Evolutionary conservation across 2,797 vertebrate species (phyloP), one percentile per base, ranked within the genome.

Genomic region (Ctenosaura bakeri): DNA sequence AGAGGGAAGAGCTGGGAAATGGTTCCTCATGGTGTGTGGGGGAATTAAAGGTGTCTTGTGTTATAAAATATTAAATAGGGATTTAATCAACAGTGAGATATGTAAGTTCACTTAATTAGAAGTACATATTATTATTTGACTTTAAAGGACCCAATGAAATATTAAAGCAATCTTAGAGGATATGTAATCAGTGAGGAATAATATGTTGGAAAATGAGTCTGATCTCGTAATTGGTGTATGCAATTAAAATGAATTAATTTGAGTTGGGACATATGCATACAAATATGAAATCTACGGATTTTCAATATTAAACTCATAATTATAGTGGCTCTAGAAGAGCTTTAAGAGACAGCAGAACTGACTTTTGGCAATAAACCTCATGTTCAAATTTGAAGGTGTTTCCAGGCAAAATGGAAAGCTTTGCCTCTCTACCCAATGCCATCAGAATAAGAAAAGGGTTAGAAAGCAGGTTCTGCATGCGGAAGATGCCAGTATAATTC

Each of bases 241-340:
- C 94, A 97, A 97, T 97, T 97, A 97, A 97, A 97, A 97, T 97
- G 97, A 97, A 97, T 97, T 97, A 97, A 97, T 97, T 97, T 97
- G 95, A 96, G 94, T 97, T 96, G 95, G 95, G 95, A 96, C 96
- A 96, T 93, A 95, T 94, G 96, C 96, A 96, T 96, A 94, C 97
- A 97, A 96, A 97, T 97, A 96, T 86, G 92, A 97, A 97, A 97
- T 97, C 96, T 97, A 97, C 80, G 94, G 92, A 96, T 97, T 97
- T 96, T 94, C 96, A 96, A 94, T 96, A 97, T 97, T 97, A 96
- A 97, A 96, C 93, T 96, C 95, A 79, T 97, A 97, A 97, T 97
- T 97, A 97, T 93, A 94, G 90, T 56, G 94, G 92, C 93, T 94
- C 90, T 95, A 86, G 91, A 95, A 89, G 93, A 93, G 91, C 69